Evolutionary conservation across 1,140 invertebrate genomes (phyloP).

Genomic region (Drosophila simulans): DNA sequence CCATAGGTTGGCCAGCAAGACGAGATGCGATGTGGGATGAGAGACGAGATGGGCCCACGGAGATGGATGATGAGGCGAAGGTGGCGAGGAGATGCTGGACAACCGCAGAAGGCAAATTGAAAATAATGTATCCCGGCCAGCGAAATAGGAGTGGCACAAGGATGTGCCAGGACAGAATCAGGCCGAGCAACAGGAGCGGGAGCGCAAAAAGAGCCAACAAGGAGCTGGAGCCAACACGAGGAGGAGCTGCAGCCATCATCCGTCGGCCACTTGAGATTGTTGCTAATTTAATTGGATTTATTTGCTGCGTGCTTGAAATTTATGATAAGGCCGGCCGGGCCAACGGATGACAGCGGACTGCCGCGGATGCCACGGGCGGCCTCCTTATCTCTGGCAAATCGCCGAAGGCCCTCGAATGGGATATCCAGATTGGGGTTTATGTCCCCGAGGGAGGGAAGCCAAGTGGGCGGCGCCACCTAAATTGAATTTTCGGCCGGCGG

Average conservation of each 20-base stretch:
- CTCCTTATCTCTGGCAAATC: constrained; percentile 36
- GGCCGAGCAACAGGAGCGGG: background rate
- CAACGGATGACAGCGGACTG: constrained; percentile 6
- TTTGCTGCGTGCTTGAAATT: constrained; percentile 58
- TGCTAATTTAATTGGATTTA: constrained; percentile 67
- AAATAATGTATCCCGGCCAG: constrained; percentile 41
- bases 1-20: constrained; percentile 19
- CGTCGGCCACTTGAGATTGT: constrained; percentile 59
- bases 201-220: background rate
- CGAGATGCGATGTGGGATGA: constrained; percentile 9
- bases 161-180: constrained; percentile 2
- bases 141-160: constrained; percentile 24
- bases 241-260: constrained; percentile 6
- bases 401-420: constrained; percentile 34
- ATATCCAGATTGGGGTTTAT: constrained; percentile 42
- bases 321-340: constrained; percentile 40
- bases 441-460: constrained; percentile 7
- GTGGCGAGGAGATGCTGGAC: background rate
- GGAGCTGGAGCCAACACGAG: background rate
- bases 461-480: constrained; percentile 5
- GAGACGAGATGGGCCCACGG: background rate
- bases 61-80: constrained; percentile 17
- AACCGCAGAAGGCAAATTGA: constrained; percentile 56
- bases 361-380: constrained; percentile 4
- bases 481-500: constrained; percentile 20